Evolutionary conservation across 2,113 vertebrate species (phyloP), one percentile per base, ranked within the genome.

Genomic region (Uropsilus gracilis): DNA sequence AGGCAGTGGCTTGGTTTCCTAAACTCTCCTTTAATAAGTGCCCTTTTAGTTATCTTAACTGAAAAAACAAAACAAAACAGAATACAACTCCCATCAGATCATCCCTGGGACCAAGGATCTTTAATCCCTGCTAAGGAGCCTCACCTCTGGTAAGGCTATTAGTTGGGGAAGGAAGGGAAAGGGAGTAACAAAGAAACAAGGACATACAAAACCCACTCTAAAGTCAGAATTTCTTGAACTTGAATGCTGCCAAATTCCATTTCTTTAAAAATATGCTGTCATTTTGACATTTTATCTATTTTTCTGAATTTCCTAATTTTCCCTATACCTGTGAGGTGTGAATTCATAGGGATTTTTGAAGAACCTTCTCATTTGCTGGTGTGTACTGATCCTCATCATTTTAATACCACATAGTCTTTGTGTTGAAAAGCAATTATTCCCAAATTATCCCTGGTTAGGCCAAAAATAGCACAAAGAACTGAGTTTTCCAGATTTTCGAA

Each of bases 391-490:
- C 78, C 64, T 93, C 59, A 44, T 64, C 59, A 59, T 86, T 63
- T 77, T 91, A 71, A 89, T 76, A 22, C 42, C 63, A 91, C 48
- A 20, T 61, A 53, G 39, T 68, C 26, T 85, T 84, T 77, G 42
- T 82, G 83, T 89, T 86, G 44, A 86, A 92, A 96, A 86, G 93
- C 28, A 7, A 63, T 95, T 94, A 64, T 91, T 90, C 48, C 87
- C 87, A 39, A 73, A 46, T 89, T 89, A 73, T 2, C 39, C 53
- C 69, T 55, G 1, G 16, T 80, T 76, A 5, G 89, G 66, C 77
- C 22, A 92, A 85, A 53, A 84, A 9, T 72, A 85, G 72, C 61
- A 83, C 26, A 53, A 89, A 63, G 77, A 37, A 88, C 46, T 75
- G 82, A 16, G 66, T 82, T 88, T 84, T 80, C 37, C 75, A 72